A percentile compares a stretch with the other conserved stretches of the same genome.
Conservation (phyloP, 2,888 invertebrate genomes). For the Furcula furcula region DNA sequence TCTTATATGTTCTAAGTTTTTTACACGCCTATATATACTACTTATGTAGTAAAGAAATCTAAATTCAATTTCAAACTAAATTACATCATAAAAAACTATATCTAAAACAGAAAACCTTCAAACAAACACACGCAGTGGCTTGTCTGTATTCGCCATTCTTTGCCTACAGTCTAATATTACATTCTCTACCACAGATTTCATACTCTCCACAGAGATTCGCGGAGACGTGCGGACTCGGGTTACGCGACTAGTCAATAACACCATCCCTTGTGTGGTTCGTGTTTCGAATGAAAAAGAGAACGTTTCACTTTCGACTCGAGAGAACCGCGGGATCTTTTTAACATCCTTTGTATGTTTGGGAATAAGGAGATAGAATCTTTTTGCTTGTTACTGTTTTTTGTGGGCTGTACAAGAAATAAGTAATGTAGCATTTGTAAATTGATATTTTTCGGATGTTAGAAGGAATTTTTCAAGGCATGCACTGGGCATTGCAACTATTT, state of each 20-base stretch:
- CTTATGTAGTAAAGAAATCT: too few relatives aligned
- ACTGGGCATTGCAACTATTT: too few relatives aligned
- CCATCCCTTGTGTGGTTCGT: conserved; percentile 39
- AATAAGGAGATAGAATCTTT: not conserved
- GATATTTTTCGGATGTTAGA: too few relatives aligned
- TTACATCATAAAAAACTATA: too few relatives aligned
- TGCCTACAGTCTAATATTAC: conserved; percentile 51
- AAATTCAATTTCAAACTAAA: too few relatives aligned
- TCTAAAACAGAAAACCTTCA: not conserved
- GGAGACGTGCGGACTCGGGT: conserved; percentile 57
- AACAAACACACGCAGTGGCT: too few relatives aligned
- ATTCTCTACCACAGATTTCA: conserved; percentile 57
- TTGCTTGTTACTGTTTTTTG: not conserved
- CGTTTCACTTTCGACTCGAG: conserved; percentile 13
- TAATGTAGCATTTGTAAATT: too few relatives aligned
- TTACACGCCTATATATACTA: too few relatives aligned
- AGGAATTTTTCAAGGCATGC: too few relatives aligned
- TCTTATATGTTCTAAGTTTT: too few relatives aligned
- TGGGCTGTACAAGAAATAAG: too few relatives aligned
- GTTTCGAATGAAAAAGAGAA: conserved; percentile 50
- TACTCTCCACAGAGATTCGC: conserved; percentile 54
- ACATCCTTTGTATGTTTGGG: not conserved
- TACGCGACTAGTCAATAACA: conserved; percentile 55
- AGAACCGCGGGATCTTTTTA: not conserved
- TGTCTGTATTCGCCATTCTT: conserved; percentile 30